Evolutionary conservation across 2,797 vertebrate genomes (phyloP), one percentile per base, ranked within the genome.

Genomic region (Lepilemur ruficaudatus): DNA sequence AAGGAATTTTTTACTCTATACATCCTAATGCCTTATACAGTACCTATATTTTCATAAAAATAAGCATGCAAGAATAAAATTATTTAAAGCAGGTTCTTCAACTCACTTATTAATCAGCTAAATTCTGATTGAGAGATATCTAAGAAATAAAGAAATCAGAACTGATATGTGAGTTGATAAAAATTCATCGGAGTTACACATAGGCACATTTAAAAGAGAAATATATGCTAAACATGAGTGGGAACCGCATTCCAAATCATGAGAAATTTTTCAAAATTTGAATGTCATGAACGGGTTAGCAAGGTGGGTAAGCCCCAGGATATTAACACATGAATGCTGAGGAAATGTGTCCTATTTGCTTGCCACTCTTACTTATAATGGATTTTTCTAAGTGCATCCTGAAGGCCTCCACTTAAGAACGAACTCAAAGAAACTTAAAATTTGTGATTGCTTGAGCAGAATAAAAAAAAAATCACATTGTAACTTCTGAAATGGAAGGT

Each of bases 381-480:
- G 87, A 65, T 91, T 95, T 97, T 96, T 93, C 80, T 91, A 88
- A 95, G 84, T 93, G 38, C 72, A 92, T 97, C 92, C 81, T 90
- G 46, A 93, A 98, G 90, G 81, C 72, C 90, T 97, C 76, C 73
- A 89, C 84, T 86, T 57, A 94, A 95, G 88, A 94, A 86, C 50
- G 94, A 96, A 96, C 35, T 96, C 55, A 89, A 76, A 97, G 63
- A 82, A 97, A 96, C 69, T 97, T 93, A 91, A 95, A 97, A 91
- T 93, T 72, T 96, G 70, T 97, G 94, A 94, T 89, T 97, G 69
- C 59, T 92, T 92, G 75, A 96, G 76, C 46, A 86, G 38, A 93
- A 91, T 72, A 92, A 94, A 91, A 79, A 38, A 89, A 97, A 95
- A 91, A 96, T 94, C 70, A 93, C 91, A 97, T 70, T 92, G 92